phyloP scores from a whole-genome alignment of 2,888 invertebrate genomes.

The Thumatha senex region DNA sequence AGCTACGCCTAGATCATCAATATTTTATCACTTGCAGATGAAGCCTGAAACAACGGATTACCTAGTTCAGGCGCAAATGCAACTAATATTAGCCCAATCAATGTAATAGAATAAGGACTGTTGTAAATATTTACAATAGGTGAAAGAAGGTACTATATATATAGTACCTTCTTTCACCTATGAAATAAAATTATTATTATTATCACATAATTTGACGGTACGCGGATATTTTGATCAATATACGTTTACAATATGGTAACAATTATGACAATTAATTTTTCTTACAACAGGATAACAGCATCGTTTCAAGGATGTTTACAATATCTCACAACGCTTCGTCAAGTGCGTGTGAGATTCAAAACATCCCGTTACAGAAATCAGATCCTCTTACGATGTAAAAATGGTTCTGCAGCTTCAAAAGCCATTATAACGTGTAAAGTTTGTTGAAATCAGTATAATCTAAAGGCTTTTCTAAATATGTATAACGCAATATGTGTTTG shows the following conservation, averaged over 20 bases:
- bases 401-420: background rate
- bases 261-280: slow-evolving; percentile 27
- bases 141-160: too few species aligned
- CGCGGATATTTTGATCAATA: background rate
- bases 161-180: too few species aligned
- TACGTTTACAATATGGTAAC: slow-evolving; percentile 12
- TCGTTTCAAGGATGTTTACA: slow-evolving; percentile 41
- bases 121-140: too few species aligned
- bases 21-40: too few species aligned
- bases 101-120: too few species aligned
- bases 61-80: too few species aligned
- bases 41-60: too few species aligned
- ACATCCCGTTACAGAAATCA: slow-evolving; percentile 36
- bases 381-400: background rate
- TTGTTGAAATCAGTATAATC: background rate
- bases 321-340: slow-evolving; percentile 34
- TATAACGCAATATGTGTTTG: too few species aligned
- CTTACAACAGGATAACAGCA: slow-evolving; percentile 27
- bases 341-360: slow-evolving; percentile 30
- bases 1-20: background rate
- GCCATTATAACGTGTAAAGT: background rate
- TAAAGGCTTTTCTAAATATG: too few species aligned
- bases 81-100: too few species aligned
- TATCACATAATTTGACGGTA: background rate
- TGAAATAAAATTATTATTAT: background rate